A percentile compares a stretch with the other conserved stretches of the same genome.
Evolutionary conservation across 92 coral and sea anemone species (phyloP).

Genomic region (Parazoanthus atlanticus): DNA sequence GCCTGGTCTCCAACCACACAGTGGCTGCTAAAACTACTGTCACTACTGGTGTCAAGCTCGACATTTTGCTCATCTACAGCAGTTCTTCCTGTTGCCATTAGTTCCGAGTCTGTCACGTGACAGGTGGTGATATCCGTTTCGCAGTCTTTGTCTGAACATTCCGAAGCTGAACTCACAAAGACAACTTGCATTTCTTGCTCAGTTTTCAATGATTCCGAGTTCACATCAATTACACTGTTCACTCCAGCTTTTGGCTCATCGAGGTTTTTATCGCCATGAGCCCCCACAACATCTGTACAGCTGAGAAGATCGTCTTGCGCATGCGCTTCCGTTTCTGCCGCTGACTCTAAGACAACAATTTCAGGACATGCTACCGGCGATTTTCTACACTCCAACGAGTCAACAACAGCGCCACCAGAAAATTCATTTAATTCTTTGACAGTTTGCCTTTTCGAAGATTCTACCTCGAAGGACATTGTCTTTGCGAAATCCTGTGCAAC

Average conservation of each 20-base stretch:
- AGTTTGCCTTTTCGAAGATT: neutral
- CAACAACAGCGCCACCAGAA: neutral
- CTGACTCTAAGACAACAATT: neutral
- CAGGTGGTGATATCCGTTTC: neutral
- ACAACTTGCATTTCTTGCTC: neutral
- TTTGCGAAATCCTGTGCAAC: conserved; percentile 19
- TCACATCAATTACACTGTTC: neutral
- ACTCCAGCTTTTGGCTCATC: neutral
- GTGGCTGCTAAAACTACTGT: neutral
- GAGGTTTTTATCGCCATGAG: neutral
- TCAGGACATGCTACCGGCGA: neutral
- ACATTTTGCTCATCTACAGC: neutral
- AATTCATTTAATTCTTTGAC: neutral
- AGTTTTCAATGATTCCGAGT: neutral
- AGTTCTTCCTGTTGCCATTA: neutral
- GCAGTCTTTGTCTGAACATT: neutral
- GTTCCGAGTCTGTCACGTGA: neutral
- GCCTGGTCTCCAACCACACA: neutral
- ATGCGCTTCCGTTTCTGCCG: neutral
- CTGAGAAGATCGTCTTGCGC: neutral
- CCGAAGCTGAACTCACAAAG: conserved; percentile 10
- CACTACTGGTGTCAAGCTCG: neutral
- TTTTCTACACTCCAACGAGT: neutral
- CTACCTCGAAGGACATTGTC: neutral
- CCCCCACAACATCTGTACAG: neutral